These are phyloP conservation scores for Theodoxus fluviatilis DNA, from an alignment of 2,888 invertebrate species.

Conservation along the genomic window DNA sequence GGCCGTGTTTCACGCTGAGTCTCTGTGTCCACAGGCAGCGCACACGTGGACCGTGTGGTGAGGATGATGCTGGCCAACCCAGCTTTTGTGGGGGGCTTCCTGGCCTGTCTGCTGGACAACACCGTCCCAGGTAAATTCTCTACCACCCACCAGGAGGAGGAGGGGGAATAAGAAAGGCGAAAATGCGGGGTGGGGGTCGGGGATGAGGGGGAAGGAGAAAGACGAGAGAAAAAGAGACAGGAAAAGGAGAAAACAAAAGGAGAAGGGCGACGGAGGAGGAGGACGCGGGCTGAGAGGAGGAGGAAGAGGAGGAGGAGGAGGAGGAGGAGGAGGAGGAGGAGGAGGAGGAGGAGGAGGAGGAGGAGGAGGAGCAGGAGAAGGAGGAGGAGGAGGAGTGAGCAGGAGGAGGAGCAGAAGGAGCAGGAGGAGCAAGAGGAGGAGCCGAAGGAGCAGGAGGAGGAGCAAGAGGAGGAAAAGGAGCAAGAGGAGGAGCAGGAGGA, in stretches of 20 bases:
- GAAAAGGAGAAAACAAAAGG: not conserved
- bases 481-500: not conserved
- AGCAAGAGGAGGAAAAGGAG: not conserved
- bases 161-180: constrained; percentile 32
- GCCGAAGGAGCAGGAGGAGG: not conserved
- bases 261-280: not conserved
- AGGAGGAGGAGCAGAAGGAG: constrained; percentile 4
- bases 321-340: not conserved
- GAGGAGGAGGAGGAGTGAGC: not conserved
- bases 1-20: too few species aligned
- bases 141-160: constrained; percentile 28
- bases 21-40: constrained; percentile 35
- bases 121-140: constrained; percentile 45
- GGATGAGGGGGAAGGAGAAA: constrained; percentile 17
- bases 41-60: constrained; percentile 34
- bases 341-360: not conserved
- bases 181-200: constrained; percentile 19
- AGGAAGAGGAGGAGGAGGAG: not conserved
- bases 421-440: not conserved
- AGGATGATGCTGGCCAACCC: constrained; percentile 43
- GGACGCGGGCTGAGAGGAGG: not conserved
- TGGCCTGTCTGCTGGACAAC: constrained; percentile 64
- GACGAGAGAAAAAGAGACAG: not conserved
- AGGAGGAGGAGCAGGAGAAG: not conserved
- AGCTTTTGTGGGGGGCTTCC: constrained; percentile 58